These are phyloP conservation scores for Cephus pulcher DNA, from an alignment of 2,888 invertebrate species.

Conservation along the genomic window DNA sequence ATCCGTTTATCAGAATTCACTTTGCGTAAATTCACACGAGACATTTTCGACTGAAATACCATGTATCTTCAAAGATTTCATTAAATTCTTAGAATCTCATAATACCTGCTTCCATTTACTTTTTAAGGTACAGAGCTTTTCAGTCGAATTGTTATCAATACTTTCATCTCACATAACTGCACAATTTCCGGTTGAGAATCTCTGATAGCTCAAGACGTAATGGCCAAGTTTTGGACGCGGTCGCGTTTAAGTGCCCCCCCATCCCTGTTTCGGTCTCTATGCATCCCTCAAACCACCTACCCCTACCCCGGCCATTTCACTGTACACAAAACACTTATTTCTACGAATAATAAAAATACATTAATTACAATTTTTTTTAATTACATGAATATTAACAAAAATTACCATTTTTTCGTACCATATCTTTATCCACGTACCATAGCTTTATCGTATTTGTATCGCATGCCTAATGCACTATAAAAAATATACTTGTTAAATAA, in stretches of 20 bases:
- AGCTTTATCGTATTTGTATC: not conserved
- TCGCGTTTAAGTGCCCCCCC: conserved; percentile 52
- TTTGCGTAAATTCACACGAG: not conserved
- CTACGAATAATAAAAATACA: not conserved
- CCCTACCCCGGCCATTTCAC: not conserved
- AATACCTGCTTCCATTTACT: not conserved
- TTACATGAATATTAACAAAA: not conserved
- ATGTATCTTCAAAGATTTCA: not conserved
- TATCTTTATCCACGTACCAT: not conserved
- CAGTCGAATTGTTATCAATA: not conserved
- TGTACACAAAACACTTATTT: conserved; percentile 25
- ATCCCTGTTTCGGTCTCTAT: conserved; percentile 22
- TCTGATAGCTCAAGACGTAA: conserved; percentile 52
- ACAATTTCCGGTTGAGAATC: conserved; percentile 34
- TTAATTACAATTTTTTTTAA: not conserved
- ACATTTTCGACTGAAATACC: not conserved
- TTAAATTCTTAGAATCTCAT: not conserved
- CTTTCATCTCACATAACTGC: not conserved
- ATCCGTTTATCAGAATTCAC: conserved; percentile 17
- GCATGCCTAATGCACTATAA: not conserved
- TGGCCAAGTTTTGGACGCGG: conserved; percentile 58
- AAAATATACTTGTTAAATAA: not conserved
- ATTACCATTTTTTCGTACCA: not conserved
- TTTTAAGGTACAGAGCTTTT: not conserved
- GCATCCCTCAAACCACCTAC: conserved; percentile 28